A percentile compares a stretch with the other conserved stretches of the same genome.
These are phyloP conservation scores for Romanogobio albipinnatus DNA, from an alignment of 2,113 vertebrate genomes.

Conservation along the genomic window DNA sequence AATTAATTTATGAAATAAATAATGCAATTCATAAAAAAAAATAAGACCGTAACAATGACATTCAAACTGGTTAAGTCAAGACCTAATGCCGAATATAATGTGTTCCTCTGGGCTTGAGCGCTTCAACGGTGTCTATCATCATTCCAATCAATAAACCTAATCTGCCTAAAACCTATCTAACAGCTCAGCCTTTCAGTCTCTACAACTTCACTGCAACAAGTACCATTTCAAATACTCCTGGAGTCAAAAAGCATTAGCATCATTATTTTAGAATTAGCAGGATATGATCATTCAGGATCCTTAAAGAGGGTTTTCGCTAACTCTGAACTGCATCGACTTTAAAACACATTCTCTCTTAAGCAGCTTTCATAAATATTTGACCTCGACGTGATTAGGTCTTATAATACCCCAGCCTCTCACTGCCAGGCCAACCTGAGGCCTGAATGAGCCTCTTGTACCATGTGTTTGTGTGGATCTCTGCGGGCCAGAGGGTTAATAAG, in stretches of 20 bases:
- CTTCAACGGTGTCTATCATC: not conserved
- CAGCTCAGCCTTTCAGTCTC: not conserved
- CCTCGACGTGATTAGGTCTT: constrained; percentile 44
- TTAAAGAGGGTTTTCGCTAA: constrained; percentile 9
- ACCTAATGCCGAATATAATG: not conserved
- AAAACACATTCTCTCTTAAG: constrained; percentile 43
- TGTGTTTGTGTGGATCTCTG: constrained; percentile 83
- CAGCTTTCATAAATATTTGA: constrained; percentile 59
- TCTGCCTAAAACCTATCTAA: constrained; percentile 16
- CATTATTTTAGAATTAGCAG: constrained; percentile 41
- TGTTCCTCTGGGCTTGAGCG: not conserved
- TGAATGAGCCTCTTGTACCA: constrained; percentile 84
- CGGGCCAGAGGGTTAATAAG: constrained; percentile 86
- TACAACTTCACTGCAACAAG: not conserved
- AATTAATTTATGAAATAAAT: not conserved
- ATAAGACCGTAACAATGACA: not conserved
- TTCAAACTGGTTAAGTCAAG: not conserved
- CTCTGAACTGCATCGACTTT: constrained; percentile 6
- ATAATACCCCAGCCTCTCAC: constrained; percentile 54
- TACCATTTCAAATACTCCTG: not conserved
- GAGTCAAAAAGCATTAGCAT: constrained; percentile 29
- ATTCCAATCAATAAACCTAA: constrained; percentile 3
- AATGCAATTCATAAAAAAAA: not conserved
- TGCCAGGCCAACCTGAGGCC: constrained; percentile 64
- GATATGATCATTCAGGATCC: constrained; percentile 2